Conservation (phyloP, 2,888 invertebrate species). For the Campaea margaritaria region DNA sequence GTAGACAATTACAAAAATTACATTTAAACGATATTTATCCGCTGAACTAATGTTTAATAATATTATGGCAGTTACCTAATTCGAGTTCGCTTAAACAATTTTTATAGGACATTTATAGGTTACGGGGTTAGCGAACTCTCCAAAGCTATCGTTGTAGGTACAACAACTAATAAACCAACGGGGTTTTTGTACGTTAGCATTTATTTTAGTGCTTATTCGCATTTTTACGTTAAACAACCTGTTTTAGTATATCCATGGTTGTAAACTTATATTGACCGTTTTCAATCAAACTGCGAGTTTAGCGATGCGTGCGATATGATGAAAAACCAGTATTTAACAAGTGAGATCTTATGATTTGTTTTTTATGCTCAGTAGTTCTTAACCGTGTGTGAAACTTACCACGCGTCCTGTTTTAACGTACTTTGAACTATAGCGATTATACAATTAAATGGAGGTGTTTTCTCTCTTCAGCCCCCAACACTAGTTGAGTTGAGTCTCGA, state of each 20-base stretch:
- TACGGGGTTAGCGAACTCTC: slow-evolving; percentile 50
- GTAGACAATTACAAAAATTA: no score
- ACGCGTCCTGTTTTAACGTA: no score
- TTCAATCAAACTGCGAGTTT: no score
- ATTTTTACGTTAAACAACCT: slow-evolving; percentile 7
- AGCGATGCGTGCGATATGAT: no score
- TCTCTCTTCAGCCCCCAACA: no score
- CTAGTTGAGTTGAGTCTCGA: background rate
- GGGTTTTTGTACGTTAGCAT: slow-evolving; percentile 39
- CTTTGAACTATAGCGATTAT: no score
- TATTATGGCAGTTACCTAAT: background rate
- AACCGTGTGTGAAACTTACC: no score
- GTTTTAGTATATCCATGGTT: slow-evolving; percentile 9
- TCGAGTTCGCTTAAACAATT: slow-evolving; percentile 4
- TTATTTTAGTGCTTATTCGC: slow-evolving; percentile 30
- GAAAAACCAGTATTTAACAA: no score
- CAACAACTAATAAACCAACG: slow-evolving; percentile 33
- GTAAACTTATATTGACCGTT: background rate
- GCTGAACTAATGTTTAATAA: background rate
- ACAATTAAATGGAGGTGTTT: no score
- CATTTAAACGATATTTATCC: no score
- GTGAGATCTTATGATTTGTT: no score
- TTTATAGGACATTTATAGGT: slow-evolving; percentile 42
- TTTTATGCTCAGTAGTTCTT: no score
- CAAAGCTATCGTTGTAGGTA: slow-evolving; percentile 43